phyloP scores from a whole-genome alignment of 2,797 vertebrate species.

The Pangasius macronema region DNA sequence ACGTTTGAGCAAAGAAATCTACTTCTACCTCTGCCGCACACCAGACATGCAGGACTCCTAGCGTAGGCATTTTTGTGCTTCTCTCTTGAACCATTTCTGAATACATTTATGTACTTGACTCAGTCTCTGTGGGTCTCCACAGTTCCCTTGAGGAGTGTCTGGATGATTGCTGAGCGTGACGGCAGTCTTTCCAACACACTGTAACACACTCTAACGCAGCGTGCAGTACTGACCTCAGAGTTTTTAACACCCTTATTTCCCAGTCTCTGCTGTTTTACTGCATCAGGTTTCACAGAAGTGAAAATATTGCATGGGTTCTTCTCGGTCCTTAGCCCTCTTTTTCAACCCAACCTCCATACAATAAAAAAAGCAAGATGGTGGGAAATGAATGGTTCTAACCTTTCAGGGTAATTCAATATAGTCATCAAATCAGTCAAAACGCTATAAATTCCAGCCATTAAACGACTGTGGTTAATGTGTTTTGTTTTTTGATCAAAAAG shows the following conservation, averaged over 20 bases:
- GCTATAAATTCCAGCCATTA: conserved; percentile 63
- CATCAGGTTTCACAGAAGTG: conserved; percentile 54
- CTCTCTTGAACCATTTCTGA: conserved; percentile 10
- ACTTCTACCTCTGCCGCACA: neutral
- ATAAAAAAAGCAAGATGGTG: conserved; percentile 67
- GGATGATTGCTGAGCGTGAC: conserved; percentile 34
- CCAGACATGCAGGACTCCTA: neutral
- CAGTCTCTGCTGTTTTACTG: conserved; percentile 23
- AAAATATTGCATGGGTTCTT: conserved; percentile 59
- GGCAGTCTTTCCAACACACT: conserved; percentile 18
- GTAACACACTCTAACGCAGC: conserved; percentile 25
- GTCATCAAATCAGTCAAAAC: conserved; percentile 72
- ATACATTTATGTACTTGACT: conserved; percentile 26
- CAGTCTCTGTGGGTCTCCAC: conserved; percentile 12
- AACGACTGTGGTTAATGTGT: conserved; percentile 56
- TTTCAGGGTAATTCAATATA: conserved; percentile 75
- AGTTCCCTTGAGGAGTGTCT: conserved; percentile 11
- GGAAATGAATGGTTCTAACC: conserved; percentile 75
- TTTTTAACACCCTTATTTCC: conserved; percentile 6
- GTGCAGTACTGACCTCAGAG: conserved; percentile 18
- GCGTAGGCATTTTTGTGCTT: conserved; percentile 8
- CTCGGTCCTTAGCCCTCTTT: conserved; percentile 52
- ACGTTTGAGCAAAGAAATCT: neutral
- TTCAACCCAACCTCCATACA: conserved; percentile 59
- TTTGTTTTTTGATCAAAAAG: conserved; percentile 34